A percentile compares a stretch with the other conserved stretches of the same genome.
Evolutionary conservation across 2,113 vertebrate species (phyloP).

Genomic region (Montifringilla adamsi): DNA sequence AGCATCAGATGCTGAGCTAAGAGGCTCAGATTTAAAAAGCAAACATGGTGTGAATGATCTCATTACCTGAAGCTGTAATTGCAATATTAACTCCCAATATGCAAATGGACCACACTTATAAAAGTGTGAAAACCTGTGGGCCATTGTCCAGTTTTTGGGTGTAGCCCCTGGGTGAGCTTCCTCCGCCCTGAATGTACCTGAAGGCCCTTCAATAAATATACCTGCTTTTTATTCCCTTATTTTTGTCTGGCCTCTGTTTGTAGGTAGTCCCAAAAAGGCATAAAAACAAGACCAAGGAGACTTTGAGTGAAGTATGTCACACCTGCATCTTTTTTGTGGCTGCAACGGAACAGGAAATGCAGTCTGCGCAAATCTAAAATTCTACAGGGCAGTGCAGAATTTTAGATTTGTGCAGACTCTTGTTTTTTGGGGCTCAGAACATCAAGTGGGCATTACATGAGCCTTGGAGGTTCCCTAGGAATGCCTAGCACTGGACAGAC

Average conservation of each 20-base stretch:
- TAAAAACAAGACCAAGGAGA: not conserved
- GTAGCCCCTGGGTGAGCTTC: not conserved
- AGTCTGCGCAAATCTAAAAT: too few species aligned
- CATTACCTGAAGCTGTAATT: not conserved
- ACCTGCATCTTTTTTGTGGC: not conserved
- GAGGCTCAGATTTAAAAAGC: not conserved
- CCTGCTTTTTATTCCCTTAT: not conserved
- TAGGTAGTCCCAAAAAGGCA: not conserved
- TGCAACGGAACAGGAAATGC: fast-evolving
- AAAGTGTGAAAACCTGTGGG: not conserved
- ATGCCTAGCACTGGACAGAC: not conserved
- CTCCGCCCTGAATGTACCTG: not conserved
- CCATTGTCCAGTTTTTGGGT: fast-evolving
- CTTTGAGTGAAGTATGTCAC: not conserved
- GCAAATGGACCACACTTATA: not conserved
- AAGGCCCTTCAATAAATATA: not conserved
- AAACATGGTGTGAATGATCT: not conserved
- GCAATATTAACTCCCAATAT: not conserved
- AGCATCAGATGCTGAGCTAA: not conserved
- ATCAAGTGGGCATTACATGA: not conserved
- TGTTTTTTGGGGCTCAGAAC: not conserved
- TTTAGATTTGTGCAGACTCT: not conserved
- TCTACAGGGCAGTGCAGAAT: not conserved
- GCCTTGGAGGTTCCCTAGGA: not conserved
- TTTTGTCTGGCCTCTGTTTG: not conserved